Percentiles rank a stretch among this genome's conserved stretches.
Conservation (phyloP, 2,888 invertebrate genomes). For the Hypselothyrea guttata region DNA sequence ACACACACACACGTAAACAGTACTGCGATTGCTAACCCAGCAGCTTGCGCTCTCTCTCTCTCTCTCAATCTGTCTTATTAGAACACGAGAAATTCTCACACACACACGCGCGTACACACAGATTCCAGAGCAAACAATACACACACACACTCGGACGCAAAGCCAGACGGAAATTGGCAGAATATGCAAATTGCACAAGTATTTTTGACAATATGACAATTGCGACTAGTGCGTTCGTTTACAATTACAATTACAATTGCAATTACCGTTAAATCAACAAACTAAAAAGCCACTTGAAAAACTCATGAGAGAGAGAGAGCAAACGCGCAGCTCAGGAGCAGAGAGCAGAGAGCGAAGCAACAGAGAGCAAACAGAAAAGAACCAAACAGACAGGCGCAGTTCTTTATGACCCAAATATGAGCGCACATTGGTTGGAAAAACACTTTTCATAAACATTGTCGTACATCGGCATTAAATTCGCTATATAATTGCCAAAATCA, state of each 20-base stretch:
- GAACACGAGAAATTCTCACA: slow-evolving; percentile 56
- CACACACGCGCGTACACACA: slow-evolving; percentile 22
- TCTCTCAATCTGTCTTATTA: slow-evolving; percentile 26
- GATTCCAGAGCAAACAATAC: slow-evolving; percentile 54
- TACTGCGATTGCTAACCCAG: slow-evolving; percentile 51
- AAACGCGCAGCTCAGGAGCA: slow-evolving; percentile 33
- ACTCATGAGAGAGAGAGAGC: slow-evolving; percentile 21
- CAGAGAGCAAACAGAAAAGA: slow-evolving; percentile 51
- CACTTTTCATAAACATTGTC: slow-evolving; percentile 35
- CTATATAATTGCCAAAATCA: no score
- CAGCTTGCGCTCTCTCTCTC: slow-evolving; percentile 17
- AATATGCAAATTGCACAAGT: slow-evolving; percentile 52
- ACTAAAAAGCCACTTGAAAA: slow-evolving; percentile 54
- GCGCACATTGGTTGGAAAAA: slow-evolving; percentile 48
- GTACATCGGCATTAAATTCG: background rate
- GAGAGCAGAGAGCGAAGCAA: slow-evolving; percentile 37
- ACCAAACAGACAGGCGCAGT: slow-evolving; percentile 56
- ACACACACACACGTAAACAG: slow-evolving; percentile 27
- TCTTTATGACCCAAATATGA: slow-evolving; percentile 54
- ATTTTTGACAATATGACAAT: slow-evolving; percentile 49
- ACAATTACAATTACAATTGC: no score
- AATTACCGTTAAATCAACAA: slow-evolving; percentile 50
- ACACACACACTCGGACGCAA: slow-evolving; percentile 36
- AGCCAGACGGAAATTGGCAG: slow-evolving; percentile 19
- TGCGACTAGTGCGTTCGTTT: slow-evolving; percentile 51